Base-by-base conservation (phyloP, 2,888 invertebrate species). In the Ferrisia virgata region DNA sequence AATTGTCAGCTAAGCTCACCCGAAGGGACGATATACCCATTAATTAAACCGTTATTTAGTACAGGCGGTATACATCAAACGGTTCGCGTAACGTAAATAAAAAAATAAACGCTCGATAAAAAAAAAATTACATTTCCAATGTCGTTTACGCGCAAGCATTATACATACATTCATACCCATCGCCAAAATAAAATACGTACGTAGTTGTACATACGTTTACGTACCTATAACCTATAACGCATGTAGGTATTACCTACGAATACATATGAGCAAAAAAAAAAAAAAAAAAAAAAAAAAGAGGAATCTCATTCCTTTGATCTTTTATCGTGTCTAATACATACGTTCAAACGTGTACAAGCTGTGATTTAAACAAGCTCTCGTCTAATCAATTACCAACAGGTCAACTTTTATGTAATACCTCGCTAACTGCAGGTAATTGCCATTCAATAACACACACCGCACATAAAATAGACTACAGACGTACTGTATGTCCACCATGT, bases 331-430 rank as follows among this genome's bases (percentile, higher is more conserved):
- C 64, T 31, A 64, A 64, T 31, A 64, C 64, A 64, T 64, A 64
- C 64, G 15, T 64, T 53, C 18, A 64, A 64, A 25, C 64, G 28
- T 64, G 25, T 64, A 64, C 28, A 64, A 64, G 64, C 64, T 64
- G 64, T 31, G 64, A 64, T 64, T 64, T 64, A 64, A 64, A 64
- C 64, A 64, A 28, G 28, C 64, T 64, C 64, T 64, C 64, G 64
- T 28, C 36, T 36, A 36, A 76, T 76, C 36, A 76, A 76, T 33
- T 76, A 76, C 72, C 72, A 36, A 76, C 72, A 76, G 72, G 72
- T 76, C 28, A 31, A 28, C 72, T 64, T 64, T 64, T 64, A 64
- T 64, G 64, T 64, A 64, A 64, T 64, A 64, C 64, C 28, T 28
- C 28, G 64, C 64, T 64, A 64, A 64, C 64, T 64, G 53, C 53